phyloP scores from a whole-genome alignment of 2,113 vertebrate species.

The Dolichallabes microphthalmus region DNA sequence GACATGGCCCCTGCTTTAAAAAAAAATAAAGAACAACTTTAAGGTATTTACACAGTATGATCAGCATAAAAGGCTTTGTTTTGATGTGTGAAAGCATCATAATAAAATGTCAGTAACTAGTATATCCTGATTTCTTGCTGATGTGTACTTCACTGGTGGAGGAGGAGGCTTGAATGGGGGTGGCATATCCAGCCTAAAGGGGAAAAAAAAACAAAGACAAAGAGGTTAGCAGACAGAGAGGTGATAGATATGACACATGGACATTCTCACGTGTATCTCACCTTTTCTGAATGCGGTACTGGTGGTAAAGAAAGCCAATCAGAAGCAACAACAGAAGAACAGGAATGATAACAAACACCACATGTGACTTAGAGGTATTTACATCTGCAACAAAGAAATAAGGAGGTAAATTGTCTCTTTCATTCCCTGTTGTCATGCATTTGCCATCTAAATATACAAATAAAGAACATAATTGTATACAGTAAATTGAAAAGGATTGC shows the following conservation, averaged over 20 bases:
- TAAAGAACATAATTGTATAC: not conserved
- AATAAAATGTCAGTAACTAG: slow-evolving; percentile 38
- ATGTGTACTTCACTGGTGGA: slow-evolving; percentile 68
- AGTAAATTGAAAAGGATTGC: not conserved
- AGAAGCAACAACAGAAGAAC: slow-evolving; percentile 49
- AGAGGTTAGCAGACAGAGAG: slow-evolving; percentile 5
- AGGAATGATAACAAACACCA: slow-evolving; percentile 16
- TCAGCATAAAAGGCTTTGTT: not conserved
- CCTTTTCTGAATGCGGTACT: slow-evolving; percentile 56
- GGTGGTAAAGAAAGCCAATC: slow-evolving; percentile 54
- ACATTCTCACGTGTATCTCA: slow-evolving; percentile 25
- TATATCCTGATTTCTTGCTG: slow-evolving; percentile 31
- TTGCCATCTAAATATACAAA: not conserved
- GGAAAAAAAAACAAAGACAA: slow-evolving; percentile 13
- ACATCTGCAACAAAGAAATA: slow-evolving; percentile 21
- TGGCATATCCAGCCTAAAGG: slow-evolving; percentile 63
- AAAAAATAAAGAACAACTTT: not conserved
- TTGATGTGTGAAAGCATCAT: slow-evolving; percentile 14
- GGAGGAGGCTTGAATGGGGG: slow-evolving; percentile 74
- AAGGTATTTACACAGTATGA: not conserved
- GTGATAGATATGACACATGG: not conserved
- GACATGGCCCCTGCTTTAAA: not conserved
- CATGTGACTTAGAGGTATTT: not conserved
- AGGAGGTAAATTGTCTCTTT: not conserved
- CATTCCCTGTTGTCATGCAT: not conserved